Percentiles rank a stretch among this genome's conserved stretches.
These are phyloP conservation scores for Pseudorasbora parva DNA, from an alignment of 2,113 vertebrate genomes.

Conservation along the genomic window DNA sequence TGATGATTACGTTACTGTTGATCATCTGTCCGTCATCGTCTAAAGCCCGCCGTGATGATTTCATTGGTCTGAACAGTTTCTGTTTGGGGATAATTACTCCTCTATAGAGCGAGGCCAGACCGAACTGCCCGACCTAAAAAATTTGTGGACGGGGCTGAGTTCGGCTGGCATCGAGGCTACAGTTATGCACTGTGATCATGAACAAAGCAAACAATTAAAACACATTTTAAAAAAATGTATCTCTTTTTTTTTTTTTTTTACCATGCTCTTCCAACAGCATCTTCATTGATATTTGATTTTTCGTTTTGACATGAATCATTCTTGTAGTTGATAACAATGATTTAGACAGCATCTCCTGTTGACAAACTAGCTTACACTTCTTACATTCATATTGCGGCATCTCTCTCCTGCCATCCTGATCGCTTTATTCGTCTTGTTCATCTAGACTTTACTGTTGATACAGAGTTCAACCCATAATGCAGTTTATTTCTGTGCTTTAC, in stretches of 20 bases:
- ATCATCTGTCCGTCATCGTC: too few relatives aligned
- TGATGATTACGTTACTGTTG: too few relatives aligned
- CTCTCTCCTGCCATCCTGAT: background rate
- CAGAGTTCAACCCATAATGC: background rate
- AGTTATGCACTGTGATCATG: background rate
- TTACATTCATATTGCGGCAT: background rate
- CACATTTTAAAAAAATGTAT: too few relatives aligned
- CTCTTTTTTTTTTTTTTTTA: too few relatives aligned
- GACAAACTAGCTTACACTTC: background rate
- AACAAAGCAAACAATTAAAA: background rate
- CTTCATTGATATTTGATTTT: background rate
- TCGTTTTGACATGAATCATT: conserved; percentile 1
- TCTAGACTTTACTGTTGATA: background rate
- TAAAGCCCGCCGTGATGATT: too few relatives aligned
- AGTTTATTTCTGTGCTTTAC: background rate
- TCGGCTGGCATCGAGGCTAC: too few relatives aligned
- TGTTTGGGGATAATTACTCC: too few relatives aligned
- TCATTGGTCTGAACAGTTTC: too few relatives aligned
- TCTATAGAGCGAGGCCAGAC: too few relatives aligned
- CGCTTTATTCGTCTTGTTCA: background rate
- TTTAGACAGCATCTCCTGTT: background rate
- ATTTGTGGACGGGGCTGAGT: too few relatives aligned
- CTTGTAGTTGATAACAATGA: background rate
- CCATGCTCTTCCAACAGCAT: background rate
- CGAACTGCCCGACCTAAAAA: too few relatives aligned